phyloP scores from a whole-genome alignment of 2,888 invertebrate genomes.

The Callyntrura guangdongensis region DNA sequence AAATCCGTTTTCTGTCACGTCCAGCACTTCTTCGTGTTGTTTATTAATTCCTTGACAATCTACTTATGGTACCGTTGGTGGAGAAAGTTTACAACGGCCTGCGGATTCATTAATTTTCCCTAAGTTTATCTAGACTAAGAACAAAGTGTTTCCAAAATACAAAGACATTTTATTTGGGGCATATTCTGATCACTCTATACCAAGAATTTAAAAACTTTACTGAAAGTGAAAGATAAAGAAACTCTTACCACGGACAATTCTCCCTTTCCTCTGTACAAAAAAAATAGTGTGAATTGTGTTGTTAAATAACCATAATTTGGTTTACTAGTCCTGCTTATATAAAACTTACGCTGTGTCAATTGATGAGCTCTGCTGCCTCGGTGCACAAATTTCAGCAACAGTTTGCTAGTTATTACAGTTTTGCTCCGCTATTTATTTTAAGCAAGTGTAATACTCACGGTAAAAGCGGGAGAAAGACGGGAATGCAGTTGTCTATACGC shows the following conservation, averaged over 20 bases:
- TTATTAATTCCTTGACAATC: not conserved
- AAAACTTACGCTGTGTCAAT: no score
- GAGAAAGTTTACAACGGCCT: not conserved
- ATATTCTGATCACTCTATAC: no score
- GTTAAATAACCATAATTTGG: no score
- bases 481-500: not conserved
- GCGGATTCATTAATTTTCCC: not conserved
- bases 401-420: constrained; percentile 27
- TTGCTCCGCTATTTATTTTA: not conserved
- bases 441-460: constrained; percentile 6
- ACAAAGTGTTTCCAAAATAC: not conserved
- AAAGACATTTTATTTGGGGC: no score
- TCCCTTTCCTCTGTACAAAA: no score
- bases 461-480: constrained; percentile 21
- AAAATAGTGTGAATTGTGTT: no score
- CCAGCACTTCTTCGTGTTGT: not conserved
- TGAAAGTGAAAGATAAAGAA: no score
- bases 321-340: no score
- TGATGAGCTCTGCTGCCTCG: not conserved
- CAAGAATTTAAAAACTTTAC: no score
- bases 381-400: constrained; percentile 45
- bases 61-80: not conserved
- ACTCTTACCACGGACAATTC: no score
- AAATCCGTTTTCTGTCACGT: constrained; percentile 21
- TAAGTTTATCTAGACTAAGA: not conserved